Percentiles rank a stretch among this genome's conserved stretches.
Evolutionary conservation across 2,797 vertebrate species (phyloP).

Genomic region (Chrosomus eos): DNA sequence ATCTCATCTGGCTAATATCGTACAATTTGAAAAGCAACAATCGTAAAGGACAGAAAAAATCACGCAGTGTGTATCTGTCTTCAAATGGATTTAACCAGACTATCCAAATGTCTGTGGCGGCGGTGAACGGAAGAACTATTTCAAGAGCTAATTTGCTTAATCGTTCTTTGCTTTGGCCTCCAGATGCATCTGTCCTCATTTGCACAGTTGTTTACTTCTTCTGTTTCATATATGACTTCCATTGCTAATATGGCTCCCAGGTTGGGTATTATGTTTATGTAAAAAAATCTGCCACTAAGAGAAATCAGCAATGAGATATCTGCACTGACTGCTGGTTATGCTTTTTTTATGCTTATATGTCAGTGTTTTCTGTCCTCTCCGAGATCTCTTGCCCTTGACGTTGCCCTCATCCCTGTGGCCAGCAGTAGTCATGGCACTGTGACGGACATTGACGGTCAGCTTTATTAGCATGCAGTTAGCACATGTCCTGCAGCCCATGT

Average conservation of each 20-base stretch:
- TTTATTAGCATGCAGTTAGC: slow-evolving; percentile 38
- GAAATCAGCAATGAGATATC: neutral
- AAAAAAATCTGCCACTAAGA: neutral
- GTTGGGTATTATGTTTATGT: neutral
- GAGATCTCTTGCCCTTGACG: slow-evolving; percentile 15
- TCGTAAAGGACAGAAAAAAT: neutral
- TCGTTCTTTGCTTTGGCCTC: slow-evolving; percentile 36
- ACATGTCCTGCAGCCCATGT: slow-evolving; percentile 8
- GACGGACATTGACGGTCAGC: slow-evolving; percentile 17
- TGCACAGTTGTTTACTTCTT: slow-evolving; percentile 25
- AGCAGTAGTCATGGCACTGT: slow-evolving; percentile 19
- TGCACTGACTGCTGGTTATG: neutral
- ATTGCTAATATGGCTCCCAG: slow-evolving; percentile 3
- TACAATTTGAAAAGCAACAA: neutral
- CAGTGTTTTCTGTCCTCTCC: neutral
- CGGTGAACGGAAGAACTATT: slow-evolving; percentile 22
- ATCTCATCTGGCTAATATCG: neutral
- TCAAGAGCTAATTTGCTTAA: slow-evolving; percentile 36
- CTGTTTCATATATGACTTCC: slow-evolving; percentile 2
- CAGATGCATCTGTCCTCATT: slow-evolving; percentile 28
- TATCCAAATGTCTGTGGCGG: neutral
- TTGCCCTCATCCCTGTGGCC: neutral
- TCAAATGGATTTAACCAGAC: neutral
- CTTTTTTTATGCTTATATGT: neutral
- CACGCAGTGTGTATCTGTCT: neutral